These are phyloP conservation scores for Cydia strobilella DNA, from an alignment of 1,140 invertebrate species.

Conservation along the genomic window DNA sequence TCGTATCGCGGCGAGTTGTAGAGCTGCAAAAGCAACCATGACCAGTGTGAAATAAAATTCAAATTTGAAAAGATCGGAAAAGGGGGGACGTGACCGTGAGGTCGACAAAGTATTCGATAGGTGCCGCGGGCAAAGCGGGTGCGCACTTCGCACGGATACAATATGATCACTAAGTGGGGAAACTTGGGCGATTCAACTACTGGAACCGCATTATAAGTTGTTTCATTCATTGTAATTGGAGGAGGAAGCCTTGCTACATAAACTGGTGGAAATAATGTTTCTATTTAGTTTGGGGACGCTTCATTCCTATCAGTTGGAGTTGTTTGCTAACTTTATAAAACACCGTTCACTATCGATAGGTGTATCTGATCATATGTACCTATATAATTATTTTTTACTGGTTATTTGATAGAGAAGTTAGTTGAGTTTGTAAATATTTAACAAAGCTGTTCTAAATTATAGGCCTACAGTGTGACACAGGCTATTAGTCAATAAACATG, in stretches of 20 bases:
- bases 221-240: conserved; percentile 32
- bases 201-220: conserved; percentile 40
- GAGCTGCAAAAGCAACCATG: conserved; percentile 1
- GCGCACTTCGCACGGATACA: conserved; percentile 39
- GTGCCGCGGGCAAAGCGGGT: conserved; percentile 37
- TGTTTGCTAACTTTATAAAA: conserved; percentile 1
- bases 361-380: neutral
- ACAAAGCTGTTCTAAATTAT: neutral
- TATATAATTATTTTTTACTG: neutral
- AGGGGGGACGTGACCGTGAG: conserved; percentile 2
- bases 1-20: neutral
- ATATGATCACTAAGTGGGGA: conserved; percentile 46
- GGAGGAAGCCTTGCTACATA: conserved; percentile 24
- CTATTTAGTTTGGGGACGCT: conserved; percentile 1
- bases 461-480: neutral
- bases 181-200: conserved; percentile 41
- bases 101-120: conserved; percentile 32
- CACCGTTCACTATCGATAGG: neutral
- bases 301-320: neutral
- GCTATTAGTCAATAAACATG: conserved; percentile 11
- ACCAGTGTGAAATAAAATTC: neutral
- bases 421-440: conserved; percentile 8
- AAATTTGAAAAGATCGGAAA: neutral
- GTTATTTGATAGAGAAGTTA: neutral
- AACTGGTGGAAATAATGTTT: conserved; percentile 31